Conservation (phyloP, 2,888 invertebrate species). For the Aphidius colemani region DNA sequence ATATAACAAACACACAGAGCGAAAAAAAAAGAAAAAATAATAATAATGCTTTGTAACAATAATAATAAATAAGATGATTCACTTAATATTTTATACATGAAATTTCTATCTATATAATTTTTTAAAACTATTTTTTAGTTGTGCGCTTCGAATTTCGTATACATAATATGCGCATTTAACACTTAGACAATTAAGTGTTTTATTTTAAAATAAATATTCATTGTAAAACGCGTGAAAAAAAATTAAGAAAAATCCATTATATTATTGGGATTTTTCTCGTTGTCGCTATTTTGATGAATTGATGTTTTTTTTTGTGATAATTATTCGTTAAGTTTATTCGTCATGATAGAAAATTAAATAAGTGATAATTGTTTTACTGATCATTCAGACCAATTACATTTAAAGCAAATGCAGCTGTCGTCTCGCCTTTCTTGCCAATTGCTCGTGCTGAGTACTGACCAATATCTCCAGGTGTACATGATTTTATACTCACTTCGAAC, state of each 20-base stretch:
- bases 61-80: constrained; percentile 38
- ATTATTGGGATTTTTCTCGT: too few relatives aligned
- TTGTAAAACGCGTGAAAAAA: constrained; percentile 11
- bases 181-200: constrained; percentile 4
- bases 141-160: constrained; percentile 6
- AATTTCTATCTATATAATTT: constrained; percentile 28
- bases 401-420: constrained; percentile 82
- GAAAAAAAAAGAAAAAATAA: constrained; percentile 36
- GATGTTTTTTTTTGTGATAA: constrained; percentile 3
- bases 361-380: constrained; percentile 52
- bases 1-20: constrained; percentile 46
- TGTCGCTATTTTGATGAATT: not conserved
- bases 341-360: constrained; percentile 15
- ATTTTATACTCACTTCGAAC: constrained; percentile 78
- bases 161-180: constrained; percentile 7
- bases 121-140: constrained; percentile 11
- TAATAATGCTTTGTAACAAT: constrained; percentile 46
- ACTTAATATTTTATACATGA: constrained; percentile 41
- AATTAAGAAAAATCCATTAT: not conserved
- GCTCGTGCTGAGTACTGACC: constrained; percentile 89
- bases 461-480: constrained; percentile 76
- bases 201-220: constrained; percentile 5
- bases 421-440: constrained; percentile 84
- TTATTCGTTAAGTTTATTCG: constrained; percentile 11
- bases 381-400: constrained; percentile 71